Base-by-base conservation (phyloP, 2,888 invertebrate species). In the Dicycla oo region DNA sequence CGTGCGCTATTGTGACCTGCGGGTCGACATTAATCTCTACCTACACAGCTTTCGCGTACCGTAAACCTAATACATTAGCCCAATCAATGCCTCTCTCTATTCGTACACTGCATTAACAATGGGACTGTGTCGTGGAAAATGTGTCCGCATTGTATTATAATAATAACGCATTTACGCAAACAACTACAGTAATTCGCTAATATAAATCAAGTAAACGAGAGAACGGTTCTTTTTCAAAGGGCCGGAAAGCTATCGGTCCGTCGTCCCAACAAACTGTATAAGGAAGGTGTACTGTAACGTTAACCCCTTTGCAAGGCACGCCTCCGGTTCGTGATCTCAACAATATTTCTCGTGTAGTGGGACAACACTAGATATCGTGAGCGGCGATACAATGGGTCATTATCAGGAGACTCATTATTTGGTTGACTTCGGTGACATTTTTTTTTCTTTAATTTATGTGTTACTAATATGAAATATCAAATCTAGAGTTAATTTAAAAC, bases 261-360 rank as follows among this genome's bases (percentile, higher is more conserved):
- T 77, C 73, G 84, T 70, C 38, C 85, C 83, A 82, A 83, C 85
- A 81, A 73, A 80, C 89, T 88, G 82, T 89, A 87, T 88, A 91
- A 86, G 90, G 89, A 88, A 90, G 88, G 88, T 88, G 85, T 86
- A 84, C 81, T 89, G 91, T 91, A 91, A 90, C 91, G 90, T 93
- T 93, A 92, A 92, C 93, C 93, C 88, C 90, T 87, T 91, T 92
- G 88, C 87, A 79, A 83, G 78, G 78, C 86, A 85, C 84, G 87
- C 83, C 89, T 87, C 86, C 87, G 87, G 88, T 85, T 89, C 89
- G 89, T 87, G 89, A 88, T 88, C 88, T 88, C 85, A 72, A 78
- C 86, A 85, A 83, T 87, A 81, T 83, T 81, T 81, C 84, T 87
- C 83, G 74, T 83, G 77, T 74, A 76, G 64, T 73, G 69, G 81